Base-by-base conservation (phyloP, 2,113 vertebrate species). In the Delphinapterus leucas region DNA sequence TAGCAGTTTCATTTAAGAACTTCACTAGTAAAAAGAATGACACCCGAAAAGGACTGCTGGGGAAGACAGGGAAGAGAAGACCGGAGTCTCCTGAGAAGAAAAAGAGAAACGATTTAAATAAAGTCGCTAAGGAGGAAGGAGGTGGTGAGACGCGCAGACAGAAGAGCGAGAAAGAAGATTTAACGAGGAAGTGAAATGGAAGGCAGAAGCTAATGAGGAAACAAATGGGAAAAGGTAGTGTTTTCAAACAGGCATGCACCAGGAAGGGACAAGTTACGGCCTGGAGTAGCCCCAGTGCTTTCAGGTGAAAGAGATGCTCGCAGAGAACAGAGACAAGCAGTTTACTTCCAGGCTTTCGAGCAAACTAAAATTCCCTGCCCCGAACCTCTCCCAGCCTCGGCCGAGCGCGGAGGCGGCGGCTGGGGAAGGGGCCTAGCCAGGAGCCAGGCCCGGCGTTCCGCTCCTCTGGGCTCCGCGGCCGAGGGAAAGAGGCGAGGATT, bases 131-230 rank as follows among this genome's bases (percentile, higher is more conserved):
- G 73, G 80, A 93, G 49, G 20, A 74, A 84, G 60, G 60, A 55
- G 82, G n/a, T 21, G 41, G n/a, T n/a, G 53, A 79, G 70, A 63
- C 14, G 23, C 73, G 67, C 0, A 65, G 28, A 55, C 41, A 58
- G 21, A 86, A 83, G 68, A 61, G 26, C 5, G 9, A 93, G 88
- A 82, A 55, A 91, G 70, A 88, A 38, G 89, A 65, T 53, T 92
- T 83, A 95, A 97, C 93, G 49, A 97, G 97, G 97, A 97, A 98
- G 97, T 95, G 79, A 86, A 89, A 94, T 33, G 65, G 83, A 18
- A 55, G 44, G 80, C 88, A 92, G 63, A 83, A 79, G 44, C 88
- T 14, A 49, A 65, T 12, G 26, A 90, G 55, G 86, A 93, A 91
- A 88, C 89, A n/a, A 76, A 94, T 20, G 67, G 83, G 28, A 41